Evolutionary conservation across 2,113 vertebrate species (phyloP), one percentile per base, ranked within the genome.

Genomic region (Perca flavescens): DNA sequence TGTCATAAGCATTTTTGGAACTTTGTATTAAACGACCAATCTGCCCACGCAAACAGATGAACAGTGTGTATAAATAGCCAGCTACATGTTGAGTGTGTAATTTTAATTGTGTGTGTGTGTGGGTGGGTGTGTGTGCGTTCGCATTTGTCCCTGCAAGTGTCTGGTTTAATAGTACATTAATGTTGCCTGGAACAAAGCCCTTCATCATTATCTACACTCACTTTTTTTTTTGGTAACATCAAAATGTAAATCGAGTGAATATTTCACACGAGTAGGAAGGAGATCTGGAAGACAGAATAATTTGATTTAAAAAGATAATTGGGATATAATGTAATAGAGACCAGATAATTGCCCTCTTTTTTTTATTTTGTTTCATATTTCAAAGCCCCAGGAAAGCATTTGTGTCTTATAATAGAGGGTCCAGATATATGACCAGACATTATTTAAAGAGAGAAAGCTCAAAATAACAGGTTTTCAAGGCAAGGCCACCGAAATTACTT

Each of bases 251-350:
- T 77, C 21, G 9, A 72, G 67, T 36, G 31, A 84, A 49, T 1
- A 3, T 85, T 89, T 88, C 67, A 71, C 65, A 69, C 78, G 17
- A 22, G 77, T 77, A 60, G 82, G 82, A 81, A 68, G 57, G 22
- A 61, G 49, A 77, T 68, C 64, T 68, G 34, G 56, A 17, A 87
- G 77, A 82, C 53, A 25, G 52, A 75, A 78, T 86, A 16, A 81
- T 88, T 87, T 71, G 77, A 87, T 85, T 43, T 83, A 78, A 50
- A 89, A 79, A 83, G 49, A 88, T 84, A 80, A 90, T 79, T 86
- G 31, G 62, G 34, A 47, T 80, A 28, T 64, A 84, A 69, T 47
- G 50, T 75, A 63, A 84, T 88, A 28, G 12, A 25, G 62, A 73
- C 28, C 14, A 76, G 78, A 77, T 73, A 75, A 86, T 74, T 79